Base-by-base conservation (phyloP, 1,140 invertebrate species). In the Cotesia typhae region DNA sequence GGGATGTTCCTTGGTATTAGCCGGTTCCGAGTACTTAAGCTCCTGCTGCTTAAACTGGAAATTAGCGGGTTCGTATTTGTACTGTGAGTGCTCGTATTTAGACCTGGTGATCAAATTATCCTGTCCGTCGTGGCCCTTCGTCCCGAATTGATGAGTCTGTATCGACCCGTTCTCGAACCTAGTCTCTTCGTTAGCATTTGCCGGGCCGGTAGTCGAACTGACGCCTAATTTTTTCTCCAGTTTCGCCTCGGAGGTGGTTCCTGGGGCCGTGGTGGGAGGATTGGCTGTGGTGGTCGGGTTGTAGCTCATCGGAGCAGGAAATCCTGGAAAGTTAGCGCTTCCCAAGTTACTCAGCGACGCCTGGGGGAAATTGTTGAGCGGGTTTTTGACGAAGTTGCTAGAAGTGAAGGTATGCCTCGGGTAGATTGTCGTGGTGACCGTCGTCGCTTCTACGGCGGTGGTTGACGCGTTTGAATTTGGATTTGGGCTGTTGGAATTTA, bases 361-460 rank as follows among this genome's bases (percentile, higher is more conserved):
- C 71, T 10, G 78, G 12, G 4, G 64, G 20, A 53, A 78, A 67
- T 71, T 76, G 79, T 28, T 77, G 55, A 37, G 41, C 14, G 28
- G 78, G 78, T 69, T 77, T 78, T 70, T 84, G 36, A 74, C 76
- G 28, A 71, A 66, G 17, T 75, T 74, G 1, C 60, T 64, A 5
- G 73, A 69, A 7, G 71, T 61, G 17, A 80, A 83, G 70, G 80
- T 81, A 70, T 82, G 82, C 65, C 80, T 78, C 41, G 41, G 41
- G 10, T 47, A 47, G 6, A 7, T 47, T 0, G 41, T 47, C 10
- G 41, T 47, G 5, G 41, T 47, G 41, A 47, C 41, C 10, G 41
- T 47, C 41, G 41, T 47, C 6, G 41, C 41, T 47, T 47, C 41
- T 9, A 47, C 41, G 2, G 4, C 41, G 6, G 41, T 47, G 0